Evolutionary conservation across 2,113 vertebrate genomes (phyloP).

Genomic region (Macaca nemestrina): DNA sequence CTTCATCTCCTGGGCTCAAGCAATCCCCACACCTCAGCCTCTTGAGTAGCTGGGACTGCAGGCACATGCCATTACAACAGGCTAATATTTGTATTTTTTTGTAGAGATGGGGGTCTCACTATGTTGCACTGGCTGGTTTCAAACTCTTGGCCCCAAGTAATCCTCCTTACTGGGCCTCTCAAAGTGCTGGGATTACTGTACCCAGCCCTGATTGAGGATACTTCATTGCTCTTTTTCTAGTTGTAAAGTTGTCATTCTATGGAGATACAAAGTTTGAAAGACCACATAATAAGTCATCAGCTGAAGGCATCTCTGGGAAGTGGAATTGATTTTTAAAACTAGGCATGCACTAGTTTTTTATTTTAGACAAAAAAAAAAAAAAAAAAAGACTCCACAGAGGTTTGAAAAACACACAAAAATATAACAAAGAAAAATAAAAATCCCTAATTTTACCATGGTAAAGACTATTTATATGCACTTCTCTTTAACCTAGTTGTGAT

Average conservation of each 20-base stretch:
- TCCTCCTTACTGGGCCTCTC: too few species aligned
- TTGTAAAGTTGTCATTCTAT: background rate
- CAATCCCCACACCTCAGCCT: too few species aligned
- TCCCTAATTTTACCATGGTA: background rate
- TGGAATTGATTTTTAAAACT: background rate
- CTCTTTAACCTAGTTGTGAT: background rate
- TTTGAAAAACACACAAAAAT: background rate
- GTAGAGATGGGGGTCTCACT: too few species aligned
- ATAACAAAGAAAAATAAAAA: background rate
- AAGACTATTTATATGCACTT: background rate
- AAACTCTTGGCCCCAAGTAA: too few species aligned
- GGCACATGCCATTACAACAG: too few species aligned
- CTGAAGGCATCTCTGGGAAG: background rate
- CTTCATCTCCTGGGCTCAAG: too few species aligned
- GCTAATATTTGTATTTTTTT: too few species aligned
- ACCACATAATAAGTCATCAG: background rate
- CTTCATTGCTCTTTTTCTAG: background rate
- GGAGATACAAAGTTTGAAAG: slow-evolving; percentile 6
- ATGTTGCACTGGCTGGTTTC: too few species aligned
- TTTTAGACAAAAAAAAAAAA: background rate
- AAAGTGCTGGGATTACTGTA: too few species aligned
- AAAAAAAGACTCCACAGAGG: background rate
- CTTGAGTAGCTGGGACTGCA: too few species aligned
- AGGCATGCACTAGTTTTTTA: background rate
- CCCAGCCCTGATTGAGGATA: background rate